Conservation (phyloP, 2,113 vertebrate species). For the Rhipidura dahli region DNA sequence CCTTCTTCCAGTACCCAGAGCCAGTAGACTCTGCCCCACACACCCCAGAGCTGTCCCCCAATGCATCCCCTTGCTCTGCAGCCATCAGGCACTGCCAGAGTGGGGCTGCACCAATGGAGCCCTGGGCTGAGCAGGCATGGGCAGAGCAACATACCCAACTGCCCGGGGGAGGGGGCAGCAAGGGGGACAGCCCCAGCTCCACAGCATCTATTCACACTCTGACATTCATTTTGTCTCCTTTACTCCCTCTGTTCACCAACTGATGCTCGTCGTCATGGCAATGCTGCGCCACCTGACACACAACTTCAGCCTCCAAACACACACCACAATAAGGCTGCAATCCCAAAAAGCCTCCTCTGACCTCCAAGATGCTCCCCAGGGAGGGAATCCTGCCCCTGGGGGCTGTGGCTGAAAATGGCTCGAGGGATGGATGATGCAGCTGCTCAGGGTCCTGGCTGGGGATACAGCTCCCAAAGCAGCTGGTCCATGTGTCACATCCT, state of each 20-base stretch:
- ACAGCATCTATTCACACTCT: neutral
- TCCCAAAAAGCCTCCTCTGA: neutral
- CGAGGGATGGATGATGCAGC: neutral
- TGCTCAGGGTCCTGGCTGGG: neutral
- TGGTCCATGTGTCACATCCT: neutral
- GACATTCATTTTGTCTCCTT: slow-evolving; percentile 68
- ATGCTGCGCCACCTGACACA: slow-evolving; percentile 62
- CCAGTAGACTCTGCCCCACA: neutral
- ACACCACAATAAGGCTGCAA: neutral
- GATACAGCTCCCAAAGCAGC: neutral
- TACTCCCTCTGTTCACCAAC: slow-evolving; percentile 69
- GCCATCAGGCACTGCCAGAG: neutral
- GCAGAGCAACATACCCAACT: neutral
- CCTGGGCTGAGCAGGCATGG: neutral
- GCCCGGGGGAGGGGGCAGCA: neutral
- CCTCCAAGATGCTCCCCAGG: neutral
- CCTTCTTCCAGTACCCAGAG: neutral
- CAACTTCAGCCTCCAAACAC: slow-evolving; percentile 44
- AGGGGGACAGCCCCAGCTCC: neutral
- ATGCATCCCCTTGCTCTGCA: neutral
- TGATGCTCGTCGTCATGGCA: slow-evolving; percentile 47
- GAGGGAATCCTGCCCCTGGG: neutral
- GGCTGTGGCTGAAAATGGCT: neutral
- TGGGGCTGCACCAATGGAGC: neutral
- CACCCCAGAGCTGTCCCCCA: neutral